Percentiles rank a stretch among this genome's conserved stretches.
These are phyloP conservation scores for Coremacera marginata DNA, from an alignment of 2,888 invertebrate species.

Conservation along the genomic window DNA sequence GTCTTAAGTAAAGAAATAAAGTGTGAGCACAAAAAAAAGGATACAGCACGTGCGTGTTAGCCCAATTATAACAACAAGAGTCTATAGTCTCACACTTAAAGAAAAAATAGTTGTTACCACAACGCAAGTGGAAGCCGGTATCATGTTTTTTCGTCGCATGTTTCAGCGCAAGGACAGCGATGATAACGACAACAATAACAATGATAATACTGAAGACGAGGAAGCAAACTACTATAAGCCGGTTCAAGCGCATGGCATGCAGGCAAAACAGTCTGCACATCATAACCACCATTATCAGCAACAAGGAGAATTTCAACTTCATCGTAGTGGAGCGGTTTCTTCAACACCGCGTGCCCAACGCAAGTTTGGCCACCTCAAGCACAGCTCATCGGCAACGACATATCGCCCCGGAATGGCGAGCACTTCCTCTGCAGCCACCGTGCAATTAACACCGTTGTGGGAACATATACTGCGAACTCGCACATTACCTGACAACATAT, in stretches of 20 bases:
- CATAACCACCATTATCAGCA: constrained; percentile 20
- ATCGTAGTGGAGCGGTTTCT: constrained; percentile 8
- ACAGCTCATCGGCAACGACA: constrained; percentile 28
- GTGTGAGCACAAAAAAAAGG: constrained; percentile 8
- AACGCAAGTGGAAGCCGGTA: not conserved
- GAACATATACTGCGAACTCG: constrained; percentile 82
- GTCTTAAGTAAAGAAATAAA: constrained; percentile 20
- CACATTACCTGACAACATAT: constrained; percentile 78
- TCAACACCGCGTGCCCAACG: constrained; percentile 30
- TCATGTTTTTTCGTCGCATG: constrained; percentile 66
- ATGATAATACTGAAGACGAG: constrained; percentile 15
- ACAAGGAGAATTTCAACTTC: constrained; percentile 29
- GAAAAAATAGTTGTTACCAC: not conserved
- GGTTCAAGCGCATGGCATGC: not conserved
- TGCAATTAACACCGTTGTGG: constrained; percentile 82
- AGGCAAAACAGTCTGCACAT: not conserved
- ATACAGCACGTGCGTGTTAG: constrained; percentile 54
- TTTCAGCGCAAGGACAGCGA: constrained; percentile 59
- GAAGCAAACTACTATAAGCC: not conserved
- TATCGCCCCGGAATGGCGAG: not conserved
- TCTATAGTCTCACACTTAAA: not conserved
- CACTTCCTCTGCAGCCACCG: constrained; percentile 40
- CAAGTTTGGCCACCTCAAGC: constrained; percentile 29
- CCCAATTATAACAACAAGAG: constrained; percentile 48
- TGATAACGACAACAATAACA: constrained; percentile 44